These are phyloP conservation scores for Ibidorhyncha struthersii DNA, from an alignment of 2,113 vertebrate genomes.

Conservation along the genomic window DNA sequence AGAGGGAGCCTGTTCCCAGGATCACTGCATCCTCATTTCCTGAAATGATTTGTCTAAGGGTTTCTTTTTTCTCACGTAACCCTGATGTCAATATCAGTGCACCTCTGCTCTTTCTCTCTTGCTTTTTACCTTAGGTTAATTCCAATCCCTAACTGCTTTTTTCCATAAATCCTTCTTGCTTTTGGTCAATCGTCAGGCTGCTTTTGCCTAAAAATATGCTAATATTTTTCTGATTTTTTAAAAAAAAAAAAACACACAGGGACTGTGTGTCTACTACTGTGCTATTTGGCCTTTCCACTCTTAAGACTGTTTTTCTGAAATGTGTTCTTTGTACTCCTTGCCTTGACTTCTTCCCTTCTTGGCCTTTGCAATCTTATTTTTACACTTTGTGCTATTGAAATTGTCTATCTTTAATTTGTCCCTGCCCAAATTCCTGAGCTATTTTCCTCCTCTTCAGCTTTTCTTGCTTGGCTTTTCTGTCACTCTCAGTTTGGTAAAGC, in stretches of 20 bases:
- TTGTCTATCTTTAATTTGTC: background rate
- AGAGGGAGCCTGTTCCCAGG: conserved; percentile 55
- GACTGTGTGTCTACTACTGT: background rate
- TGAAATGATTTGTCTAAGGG: conserved; percentile 4
- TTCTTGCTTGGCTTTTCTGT: background rate
- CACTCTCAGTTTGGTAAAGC: background rate
- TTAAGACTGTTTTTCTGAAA: background rate
- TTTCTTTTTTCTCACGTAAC: background rate
- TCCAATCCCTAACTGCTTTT: background rate
- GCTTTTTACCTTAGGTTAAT: background rate
- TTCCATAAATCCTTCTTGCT: background rate
- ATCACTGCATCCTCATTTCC: conserved; percentile 54
- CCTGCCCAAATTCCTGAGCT: background rate
- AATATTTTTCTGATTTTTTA: background rate
- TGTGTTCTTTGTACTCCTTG: conserved; percentile 22
- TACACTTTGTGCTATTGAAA: background rate
- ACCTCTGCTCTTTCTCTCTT: background rate
- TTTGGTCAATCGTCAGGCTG: background rate
- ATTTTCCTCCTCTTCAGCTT: background rate
- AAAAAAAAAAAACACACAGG: background rate
- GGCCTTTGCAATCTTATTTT: conserved; percentile 32
- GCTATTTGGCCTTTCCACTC: background rate
- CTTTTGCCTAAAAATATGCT: background rate
- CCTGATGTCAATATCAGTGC: background rate
- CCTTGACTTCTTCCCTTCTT: conserved; percentile 16